Base-by-base conservation (phyloP, 1,140 invertebrate genomes). In the Euwallacea fornicatus region DNA sequence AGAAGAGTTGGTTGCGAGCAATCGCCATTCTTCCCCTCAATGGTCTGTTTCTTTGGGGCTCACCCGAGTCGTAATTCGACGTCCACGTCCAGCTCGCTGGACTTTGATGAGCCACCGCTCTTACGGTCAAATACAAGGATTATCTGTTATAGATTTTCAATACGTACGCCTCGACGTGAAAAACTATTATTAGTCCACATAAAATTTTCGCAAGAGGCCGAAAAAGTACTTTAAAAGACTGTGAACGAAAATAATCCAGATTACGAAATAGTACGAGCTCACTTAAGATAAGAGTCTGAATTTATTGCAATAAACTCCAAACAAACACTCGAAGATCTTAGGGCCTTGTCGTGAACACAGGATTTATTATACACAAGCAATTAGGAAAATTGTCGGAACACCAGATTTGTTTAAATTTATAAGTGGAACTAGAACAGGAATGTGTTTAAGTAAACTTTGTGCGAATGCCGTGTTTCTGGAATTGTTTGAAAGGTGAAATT, bases 341-440 rank as follows among this genome's bases (percentile, higher is more conserved):
- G 41, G 63, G 7, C 46, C 61, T 47, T 53, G 63, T 65, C 63
- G 43, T 42, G 63, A 13, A 53, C 2, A 41, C 46, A 33, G 44
- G 13, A 65, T 65, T 65, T 65, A 65, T 65, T 65, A 65, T 65
- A 65, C 9, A 65, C 63, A 65, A 65, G 41, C 63, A 65, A 65
- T 65, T 65, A 65, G 63, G 59, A 54, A 65, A 54, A 65, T 16
- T 63, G 61, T 63, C 61, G 42, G 61, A 63, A 63, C 33, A 63
- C 42, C 43, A 47, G 43, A 63, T 63, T 47, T 63, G 61, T 63
- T 63, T 63, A 63, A 63, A 63, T 63, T 63, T 63, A 63, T 46
- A 63, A 63, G 61, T 63, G 61, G 61, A 63, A 63, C 61, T 63
- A 63, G 61, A 63, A 16, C 61, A 63, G 7, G 61, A 47, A 63